Conservation (phyloP, 2,888 invertebrate species). For the Hydropsyche betteni region DNA sequence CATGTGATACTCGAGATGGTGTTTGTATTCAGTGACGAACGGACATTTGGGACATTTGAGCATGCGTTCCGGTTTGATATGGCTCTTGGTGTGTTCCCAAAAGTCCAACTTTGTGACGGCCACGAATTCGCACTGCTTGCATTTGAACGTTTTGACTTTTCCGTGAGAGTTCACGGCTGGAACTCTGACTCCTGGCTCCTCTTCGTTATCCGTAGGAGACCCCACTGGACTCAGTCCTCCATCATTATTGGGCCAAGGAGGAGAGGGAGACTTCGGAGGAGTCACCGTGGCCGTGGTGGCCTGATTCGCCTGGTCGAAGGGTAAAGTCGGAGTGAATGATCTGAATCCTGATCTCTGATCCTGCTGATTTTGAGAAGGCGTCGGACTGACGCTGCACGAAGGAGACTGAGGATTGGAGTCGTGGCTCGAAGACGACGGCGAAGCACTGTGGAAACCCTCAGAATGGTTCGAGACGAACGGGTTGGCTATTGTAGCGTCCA, state of each 20-base stretch:
- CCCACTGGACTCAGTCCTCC: slow-evolving; percentile 46
- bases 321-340: slow-evolving; percentile 66
- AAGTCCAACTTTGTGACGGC: slow-evolving; percentile 89
- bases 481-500: slow-evolving; percentile 64
- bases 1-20: slow-evolving; percentile 97
- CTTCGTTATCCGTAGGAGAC: slow-evolving; percentile 60
- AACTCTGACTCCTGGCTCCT: slow-evolving; percentile 69
- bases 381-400: slow-evolving; percentile 60
- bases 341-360: slow-evolving; percentile 64
- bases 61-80: slow-evolving; percentile 93
- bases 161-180: slow-evolving; percentile 80
- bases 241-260: slow-evolving; percentile 45
- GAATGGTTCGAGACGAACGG: slow-evolving; percentile 68
- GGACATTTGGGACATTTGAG: slow-evolving; percentile 92
- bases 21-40: slow-evolving; percentile 98
- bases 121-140: slow-evolving; percentile 90
- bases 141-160: slow-evolving; percentile 88
- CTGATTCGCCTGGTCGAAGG: slow-evolving; percentile 64
- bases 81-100: slow-evolving; percentile 90
- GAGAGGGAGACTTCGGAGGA: slow-evolving; percentile 63
- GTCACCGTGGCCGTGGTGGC: slow-evolving; percentile 60
- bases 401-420: slow-evolving; percentile 65
- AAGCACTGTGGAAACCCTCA: slow-evolving; percentile 69
- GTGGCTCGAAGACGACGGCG: slow-evolving; percentile 68
- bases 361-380: slow-evolving; percentile 58